Base-by-base conservation (phyloP, 92 coral and sea anemone genomes). In the Meandrina meandrites region DNA sequence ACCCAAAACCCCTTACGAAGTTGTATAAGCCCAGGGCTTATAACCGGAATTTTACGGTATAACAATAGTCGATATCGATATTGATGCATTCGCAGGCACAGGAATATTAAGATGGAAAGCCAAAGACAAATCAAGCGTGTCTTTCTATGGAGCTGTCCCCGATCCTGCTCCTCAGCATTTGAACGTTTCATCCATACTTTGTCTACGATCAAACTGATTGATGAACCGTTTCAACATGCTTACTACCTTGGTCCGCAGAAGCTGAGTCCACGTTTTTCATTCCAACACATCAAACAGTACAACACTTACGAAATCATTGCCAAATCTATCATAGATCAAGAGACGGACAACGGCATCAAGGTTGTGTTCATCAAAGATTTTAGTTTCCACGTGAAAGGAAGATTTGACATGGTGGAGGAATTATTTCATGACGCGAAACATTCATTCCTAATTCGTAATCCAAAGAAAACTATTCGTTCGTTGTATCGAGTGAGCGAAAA, bases 391-490 rank as follows among this genome's bases (percentile, higher is more conserved):
- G 53, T 94, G 22, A 81, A 87, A 78, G 92, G 87, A n/a, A 86
- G 82, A 70, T 80, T 79, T 10, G 87, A 90, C 17, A 68, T 93
- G 19, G 64, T 92, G 24, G 84, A 91, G 37, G 91, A 93, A 54
- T 83, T 86, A n/a, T 88, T 89, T 28, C 74, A 73, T n/a, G 92
- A 89, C n/a, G 82, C 85, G 35, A 86, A 91, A 79, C 97, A 94
- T 82, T 66, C 97, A 28, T 94, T 94, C 68, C 88, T 94, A 19
- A 91, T 94, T 57, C 91, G 97, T 2, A 47, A 94, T 50, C 94
- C 97, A 1, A 74, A 36, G 48, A 94, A 89, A 81, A 84, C 97
- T 22, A 75, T 91, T 62, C 62, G 60, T 40, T 94, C 97, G 0
- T 86, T 91, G 32, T 90, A 91, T 76, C 85, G 86, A 58, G 87